These are phyloP conservation scores for Mechanitis mazaeus DNA, from an alignment of 2,888 invertebrate genomes.

Conservation along the genomic window DNA sequence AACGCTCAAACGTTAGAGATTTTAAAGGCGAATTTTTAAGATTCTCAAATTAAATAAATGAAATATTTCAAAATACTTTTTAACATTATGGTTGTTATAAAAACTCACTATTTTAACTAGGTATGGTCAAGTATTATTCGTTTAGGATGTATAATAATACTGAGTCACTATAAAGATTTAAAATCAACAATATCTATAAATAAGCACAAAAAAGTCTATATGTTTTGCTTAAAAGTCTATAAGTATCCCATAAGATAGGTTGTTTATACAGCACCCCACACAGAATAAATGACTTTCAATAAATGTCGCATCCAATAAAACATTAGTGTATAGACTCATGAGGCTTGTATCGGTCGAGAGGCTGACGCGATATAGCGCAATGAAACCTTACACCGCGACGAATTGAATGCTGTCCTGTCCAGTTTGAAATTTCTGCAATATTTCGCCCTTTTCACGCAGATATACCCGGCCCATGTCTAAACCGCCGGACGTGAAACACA, in stretches of 20 bases:
- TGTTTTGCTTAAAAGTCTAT: too few relatives aligned
- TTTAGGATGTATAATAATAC: too few relatives aligned
- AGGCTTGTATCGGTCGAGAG: slow-evolving; percentile 46
- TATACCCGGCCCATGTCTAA: slow-evolving; percentile 71
- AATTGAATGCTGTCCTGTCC: slow-evolving; percentile 75
- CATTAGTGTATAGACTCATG: slow-evolving; percentile 46
- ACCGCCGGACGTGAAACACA: slow-evolving; percentile 74
- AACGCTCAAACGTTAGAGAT: too few relatives aligned
- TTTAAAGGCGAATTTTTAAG: too few relatives aligned
- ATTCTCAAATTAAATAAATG: too few relatives aligned
- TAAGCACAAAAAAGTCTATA: too few relatives aligned
- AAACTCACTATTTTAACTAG: too few relatives aligned
- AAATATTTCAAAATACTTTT: too few relatives aligned
- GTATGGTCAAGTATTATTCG: too few relatives aligned
- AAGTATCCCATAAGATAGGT: not conserved
- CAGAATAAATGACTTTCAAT: slow-evolving; percentile 59
- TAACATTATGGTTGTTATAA: too few relatives aligned
- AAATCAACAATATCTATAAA: too few relatives aligned
- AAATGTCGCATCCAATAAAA: slow-evolving; percentile 46
- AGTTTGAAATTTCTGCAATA: slow-evolving; percentile 75
- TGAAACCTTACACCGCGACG: slow-evolving; percentile 74
- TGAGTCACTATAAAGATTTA: too few relatives aligned
- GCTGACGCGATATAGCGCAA: slow-evolving; percentile 62
- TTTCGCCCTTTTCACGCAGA: slow-evolving; percentile 76
- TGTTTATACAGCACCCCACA: not conserved